A percentile compares a stretch with the other conserved stretches of the same genome.
Evolutionary conservation across 2,113 vertebrate species (phyloP).

Genomic region (Clarias gariepinus): DNA sequence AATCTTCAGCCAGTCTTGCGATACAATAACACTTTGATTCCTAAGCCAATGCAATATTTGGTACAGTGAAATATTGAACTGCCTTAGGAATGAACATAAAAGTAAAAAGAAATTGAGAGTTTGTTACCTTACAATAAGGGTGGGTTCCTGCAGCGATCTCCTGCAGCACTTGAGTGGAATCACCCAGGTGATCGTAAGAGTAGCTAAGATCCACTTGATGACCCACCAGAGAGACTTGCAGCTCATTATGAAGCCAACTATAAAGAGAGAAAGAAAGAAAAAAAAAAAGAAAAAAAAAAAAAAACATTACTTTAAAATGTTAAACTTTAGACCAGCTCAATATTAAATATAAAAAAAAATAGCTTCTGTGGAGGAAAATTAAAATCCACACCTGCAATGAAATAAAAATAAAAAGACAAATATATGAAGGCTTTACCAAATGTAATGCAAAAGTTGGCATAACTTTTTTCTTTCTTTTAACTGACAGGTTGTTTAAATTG

Average conservation of each 20-base stretch:
- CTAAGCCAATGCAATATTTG: neutral
- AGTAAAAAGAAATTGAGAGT: neutral
- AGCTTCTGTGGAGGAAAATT: neutral
- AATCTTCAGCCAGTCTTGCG: neutral
- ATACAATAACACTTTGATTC: neutral
- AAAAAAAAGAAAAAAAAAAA: neutral
- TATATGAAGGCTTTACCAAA: neutral
- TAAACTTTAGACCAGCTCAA: neutral
- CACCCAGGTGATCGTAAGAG: constrained; percentile 89
- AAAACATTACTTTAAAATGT: neutral
- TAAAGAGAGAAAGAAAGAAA: neutral
- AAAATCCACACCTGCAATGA: neutral
- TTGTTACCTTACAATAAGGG: constrained; percentile 84
- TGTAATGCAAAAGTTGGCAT: too few relatives aligned
- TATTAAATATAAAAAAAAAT: too few relatives aligned
- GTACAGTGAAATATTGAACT: neutral
- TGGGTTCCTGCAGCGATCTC: constrained; percentile 86
- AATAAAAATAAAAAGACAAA: neutral
- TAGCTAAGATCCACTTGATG: constrained; percentile 89
- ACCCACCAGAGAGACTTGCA: constrained; percentile 87
- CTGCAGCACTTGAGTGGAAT: constrained; percentile 83
- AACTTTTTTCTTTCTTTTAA: too few relatives aligned
- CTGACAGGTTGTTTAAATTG: too few relatives aligned
- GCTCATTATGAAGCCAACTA: constrained; percentile 98
- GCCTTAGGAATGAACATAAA: too few relatives aligned